Percentiles rank a stretch among this genome's conserved stretches.
Conservation (phyloP, 2,797 vertebrate species). For the Dendrocincla tyrannina region DNA sequence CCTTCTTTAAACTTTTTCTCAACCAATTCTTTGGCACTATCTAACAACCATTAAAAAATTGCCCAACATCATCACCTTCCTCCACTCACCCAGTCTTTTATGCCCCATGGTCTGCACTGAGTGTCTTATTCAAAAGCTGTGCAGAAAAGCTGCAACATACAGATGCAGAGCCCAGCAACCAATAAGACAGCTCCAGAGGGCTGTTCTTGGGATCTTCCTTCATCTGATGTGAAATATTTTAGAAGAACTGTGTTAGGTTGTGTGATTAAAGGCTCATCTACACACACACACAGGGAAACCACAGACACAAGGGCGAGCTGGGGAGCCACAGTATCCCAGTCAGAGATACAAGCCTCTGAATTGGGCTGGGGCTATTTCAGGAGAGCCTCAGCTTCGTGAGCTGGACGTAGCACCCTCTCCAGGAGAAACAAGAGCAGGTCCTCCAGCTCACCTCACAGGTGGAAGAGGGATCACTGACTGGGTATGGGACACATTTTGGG, state of each 20-base stretch:
- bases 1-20: neutral
- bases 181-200: neutral
- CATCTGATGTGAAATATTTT: neutral
- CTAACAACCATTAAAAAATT: neutral
- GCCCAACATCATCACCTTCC: neutral
- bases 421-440: neutral
- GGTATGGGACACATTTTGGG: neutral
- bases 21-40: neutral
- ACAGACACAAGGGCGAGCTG: neutral
- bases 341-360: neutral
- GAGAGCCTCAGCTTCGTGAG: neutral
- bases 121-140: neutral
- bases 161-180: neutral
- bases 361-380: neutral
- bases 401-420: accelerated
- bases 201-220: neutral
- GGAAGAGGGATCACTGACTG: neutral
- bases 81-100: neutral
- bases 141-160: neutral
- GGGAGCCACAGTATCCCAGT: neutral
- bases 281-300: neutral
- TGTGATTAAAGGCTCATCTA: neutral
- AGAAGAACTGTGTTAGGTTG: neutral
- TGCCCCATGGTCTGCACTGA: accelerated
- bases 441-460: neutral